Conservation (phyloP, 2,113 vertebrate genomes). For the Irena cyanogastra region DNA sequence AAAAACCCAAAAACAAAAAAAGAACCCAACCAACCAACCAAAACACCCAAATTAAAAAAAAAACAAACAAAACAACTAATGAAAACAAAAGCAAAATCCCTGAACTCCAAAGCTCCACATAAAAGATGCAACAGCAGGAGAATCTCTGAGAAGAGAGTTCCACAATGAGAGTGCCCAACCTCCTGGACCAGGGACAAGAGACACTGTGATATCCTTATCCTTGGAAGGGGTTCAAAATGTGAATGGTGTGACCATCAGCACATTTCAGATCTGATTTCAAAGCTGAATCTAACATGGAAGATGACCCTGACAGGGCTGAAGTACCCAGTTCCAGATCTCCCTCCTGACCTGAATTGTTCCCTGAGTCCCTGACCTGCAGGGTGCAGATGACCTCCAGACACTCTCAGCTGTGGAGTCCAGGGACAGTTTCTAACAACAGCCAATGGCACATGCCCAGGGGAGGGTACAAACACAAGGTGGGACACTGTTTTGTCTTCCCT, state of each 20-base stretch:
- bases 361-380: not conserved
- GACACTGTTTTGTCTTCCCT: not conserved
- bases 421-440: no score
- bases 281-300: not conserved
- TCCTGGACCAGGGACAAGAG: no score
- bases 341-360: not conserved
- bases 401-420: not conserved
- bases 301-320: not conserved
- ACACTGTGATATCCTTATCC: no score
- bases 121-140: not conserved
- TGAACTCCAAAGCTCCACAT: not conserved
- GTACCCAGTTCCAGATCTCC: not conserved
- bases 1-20: fast-evolving
- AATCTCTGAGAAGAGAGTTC: not conserved
- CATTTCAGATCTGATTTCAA: not conserved
- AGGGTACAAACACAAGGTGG: not conserved
- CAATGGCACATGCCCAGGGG: not conserved
- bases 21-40: not conserved
- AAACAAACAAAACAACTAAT: no score
- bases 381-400: not conserved
- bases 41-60: not conserved
- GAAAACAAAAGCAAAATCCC: not conserved
- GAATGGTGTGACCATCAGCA: not conserved
- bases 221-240: not conserved
- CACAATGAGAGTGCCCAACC: not conserved